Evolutionary conservation across 2,797 vertebrate species (phyloP).

Genomic region (Mus spretus): DNA sequence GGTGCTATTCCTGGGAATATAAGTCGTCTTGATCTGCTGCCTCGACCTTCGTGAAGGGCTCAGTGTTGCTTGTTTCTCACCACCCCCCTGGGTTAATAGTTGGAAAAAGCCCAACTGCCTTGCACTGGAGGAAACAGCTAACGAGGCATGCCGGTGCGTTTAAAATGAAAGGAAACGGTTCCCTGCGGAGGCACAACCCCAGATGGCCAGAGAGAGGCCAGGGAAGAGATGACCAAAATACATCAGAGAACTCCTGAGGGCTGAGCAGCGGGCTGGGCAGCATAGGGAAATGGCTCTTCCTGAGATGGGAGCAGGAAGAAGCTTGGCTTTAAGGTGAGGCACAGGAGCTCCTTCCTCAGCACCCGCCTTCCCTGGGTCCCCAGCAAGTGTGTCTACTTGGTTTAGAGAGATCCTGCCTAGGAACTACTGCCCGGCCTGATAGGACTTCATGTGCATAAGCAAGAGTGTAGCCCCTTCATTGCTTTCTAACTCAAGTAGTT

Average conservation of each 20-base stretch:
- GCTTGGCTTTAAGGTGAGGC: neutral
- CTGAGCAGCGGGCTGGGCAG: constrained; percentile 31
- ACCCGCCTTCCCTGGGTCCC: neutral
- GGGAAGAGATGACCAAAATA: constrained; percentile 28
- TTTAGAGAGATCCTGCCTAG: neutral
- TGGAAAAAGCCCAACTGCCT: constrained; percentile 72
- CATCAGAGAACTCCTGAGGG: constrained; percentile 25
- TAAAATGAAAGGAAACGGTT: constrained; percentile 72
- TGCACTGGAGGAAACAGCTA: constrained; percentile 80
- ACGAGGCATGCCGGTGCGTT: constrained; percentile 79
- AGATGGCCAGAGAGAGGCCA: constrained; percentile 74
- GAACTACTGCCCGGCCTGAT: neutral
- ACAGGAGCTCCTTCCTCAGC: neutral
- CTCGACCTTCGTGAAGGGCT: constrained; percentile 76
- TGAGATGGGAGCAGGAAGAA: neutral
- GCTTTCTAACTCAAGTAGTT: accelerated
- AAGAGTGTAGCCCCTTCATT: neutral
- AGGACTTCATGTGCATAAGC: neutral
- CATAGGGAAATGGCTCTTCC: neutral
- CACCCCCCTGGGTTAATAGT: constrained; percentile 69
- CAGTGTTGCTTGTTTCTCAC: neutral
- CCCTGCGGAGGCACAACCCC: constrained; percentile 77
- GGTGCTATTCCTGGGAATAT: constrained; percentile 60
- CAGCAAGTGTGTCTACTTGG: neutral
- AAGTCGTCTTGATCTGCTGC: constrained; percentile 67